Base-by-base conservation (phyloP, 2,113 vertebrate genomes). In the Nasalis larvatus region DNA sequence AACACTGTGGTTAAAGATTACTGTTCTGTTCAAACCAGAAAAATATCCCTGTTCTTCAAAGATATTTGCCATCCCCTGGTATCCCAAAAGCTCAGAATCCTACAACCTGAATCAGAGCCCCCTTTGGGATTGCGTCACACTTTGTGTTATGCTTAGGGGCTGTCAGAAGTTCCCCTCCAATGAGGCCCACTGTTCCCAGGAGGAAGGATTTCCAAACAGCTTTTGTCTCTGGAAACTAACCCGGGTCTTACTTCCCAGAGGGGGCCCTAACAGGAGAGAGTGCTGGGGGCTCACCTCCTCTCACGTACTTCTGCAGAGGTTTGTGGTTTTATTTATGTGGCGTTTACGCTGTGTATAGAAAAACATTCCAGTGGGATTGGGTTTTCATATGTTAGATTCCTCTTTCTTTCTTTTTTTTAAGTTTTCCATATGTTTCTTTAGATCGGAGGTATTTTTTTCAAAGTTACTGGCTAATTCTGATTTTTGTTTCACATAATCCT, bases 211-310 rank as follows among this genome's bases (percentile, higher is more conserved):
- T 98, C 97, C 97, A 98, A 98, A 97, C 83, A 95, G 92, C 82
- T 97, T 98, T 98, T 97, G 94, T 98, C 98, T 96, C 97, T 97
- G 93, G 94, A 98, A 98, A 98, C 83, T 88, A 97, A 97, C 96
- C 89, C 45, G 6, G 83, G 73, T 96, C 96, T 96, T 76, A 76
- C 95, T 97, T 97, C 71, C 95, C 89, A 20, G 83, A 97, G 96
- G 97, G 98, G 96, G 95, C 52, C 95, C 97, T 96, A 89, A 92
- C 60, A 84, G 4, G 47, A 98, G 91, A 60, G 93, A 94, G 86
- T 87, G 84, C 89, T 89, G 94, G 89, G 94, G 89, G 81, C 97
- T 97, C 87, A 1, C 54, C 37, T 86, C 82, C 96, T 98, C 94
- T 4, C 49, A 60, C 66, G 69, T 94, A 97, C 94, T 96, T 92